phyloP scores from a whole-genome alignment of 2,888 invertebrate species.

The Arrhopalites spinosus region DNA sequence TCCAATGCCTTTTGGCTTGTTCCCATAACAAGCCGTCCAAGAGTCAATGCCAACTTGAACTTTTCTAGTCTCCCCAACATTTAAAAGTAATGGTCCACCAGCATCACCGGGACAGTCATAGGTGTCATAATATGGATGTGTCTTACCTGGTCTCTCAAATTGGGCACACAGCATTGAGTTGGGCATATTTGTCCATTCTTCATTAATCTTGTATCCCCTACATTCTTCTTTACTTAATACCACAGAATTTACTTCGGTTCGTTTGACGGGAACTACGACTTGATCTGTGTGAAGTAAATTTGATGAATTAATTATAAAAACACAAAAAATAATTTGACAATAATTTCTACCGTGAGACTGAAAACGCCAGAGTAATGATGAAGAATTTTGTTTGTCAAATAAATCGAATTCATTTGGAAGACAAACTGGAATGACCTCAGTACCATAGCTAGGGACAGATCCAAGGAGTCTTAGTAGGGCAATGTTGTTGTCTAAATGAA shows the following conservation, averaged over 20 bases:
- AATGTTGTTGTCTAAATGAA: slow-evolving; percentile 58
- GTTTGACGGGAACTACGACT: slow-evolving; percentile 42
- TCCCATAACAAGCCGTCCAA: slow-evolving; percentile 51
- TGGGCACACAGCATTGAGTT: slow-evolving; percentile 48
- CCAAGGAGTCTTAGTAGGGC: slow-evolving; percentile 58
- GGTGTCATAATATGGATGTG: slow-evolving; percentile 43
- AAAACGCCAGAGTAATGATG: slow-evolving; percentile 51
- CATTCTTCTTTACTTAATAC: slow-evolving; percentile 46
- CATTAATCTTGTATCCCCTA: slow-evolving; percentile 38
- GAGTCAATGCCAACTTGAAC: slow-evolving; percentile 51
- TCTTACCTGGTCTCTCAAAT: slow-evolving; percentile 30
- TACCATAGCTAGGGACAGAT: slow-evolving; percentile 53
- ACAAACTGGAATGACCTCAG: slow-evolving; percentile 57
- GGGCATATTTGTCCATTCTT: slow-evolving; percentile 48
- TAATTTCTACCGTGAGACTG: slow-evolving; percentile 36
- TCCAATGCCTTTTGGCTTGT: slow-evolving; percentile 46
- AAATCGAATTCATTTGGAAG: slow-evolving; percentile 50
- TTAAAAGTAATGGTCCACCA: slow-evolving; percentile 43
- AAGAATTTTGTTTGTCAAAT: slow-evolving; percentile 41
- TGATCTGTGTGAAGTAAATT: slow-evolving; percentile 34
- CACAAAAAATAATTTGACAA: neutral
- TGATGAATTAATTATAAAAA: neutral
- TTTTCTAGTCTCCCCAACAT: slow-evolving; percentile 39
- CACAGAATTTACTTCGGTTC: slow-evolving; percentile 43
- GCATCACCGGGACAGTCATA: slow-evolving; percentile 53